Conservation (phyloP, 2,113 vertebrate genomes). For the Pelusios castaneus region DNA sequence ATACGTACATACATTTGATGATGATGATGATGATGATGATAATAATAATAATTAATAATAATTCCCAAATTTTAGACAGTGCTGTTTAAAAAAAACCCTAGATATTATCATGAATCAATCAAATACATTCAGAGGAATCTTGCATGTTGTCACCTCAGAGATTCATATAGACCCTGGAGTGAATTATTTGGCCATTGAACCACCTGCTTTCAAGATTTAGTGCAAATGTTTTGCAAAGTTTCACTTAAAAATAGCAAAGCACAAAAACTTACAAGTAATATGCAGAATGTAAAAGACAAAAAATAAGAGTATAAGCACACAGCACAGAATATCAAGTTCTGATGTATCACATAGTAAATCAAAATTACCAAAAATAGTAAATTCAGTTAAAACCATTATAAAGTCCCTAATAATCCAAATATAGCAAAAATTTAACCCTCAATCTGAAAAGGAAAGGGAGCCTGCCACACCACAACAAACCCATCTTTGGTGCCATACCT, state of each 20-base stretch:
- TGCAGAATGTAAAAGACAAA: slow-evolving; percentile 41
- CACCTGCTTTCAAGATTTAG: slow-evolving; percentile 42
- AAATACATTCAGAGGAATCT: background rate
- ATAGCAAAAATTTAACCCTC: slow-evolving; percentile 11
- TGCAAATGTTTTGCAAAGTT: slow-evolving; percentile 7
- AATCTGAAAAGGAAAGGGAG: background rate
- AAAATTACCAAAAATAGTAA: slow-evolving; percentile 64
- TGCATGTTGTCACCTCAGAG: background rate
- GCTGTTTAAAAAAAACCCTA: background rate
- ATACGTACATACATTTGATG: background rate
- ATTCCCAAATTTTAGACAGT: background rate
- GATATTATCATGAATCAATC: background rate
- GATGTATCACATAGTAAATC: slow-evolving; percentile 71
- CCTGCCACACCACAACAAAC: fast-evolving
- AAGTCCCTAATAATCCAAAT: slow-evolving; percentile 11
- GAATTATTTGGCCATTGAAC: slow-evolving; percentile 41
- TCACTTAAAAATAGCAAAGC: slow-evolving; percentile 40
- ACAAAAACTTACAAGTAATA: slow-evolving; percentile 37
- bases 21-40: background rate
- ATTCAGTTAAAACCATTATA: slow-evolving; percentile 71
- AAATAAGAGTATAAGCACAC: slow-evolving; percentile 42
- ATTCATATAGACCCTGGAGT: slow-evolving; percentile 16
- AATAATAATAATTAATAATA: background rate
- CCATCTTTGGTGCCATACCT: background rate
- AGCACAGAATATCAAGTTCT: slow-evolving; percentile 68